Evolutionary conservation across 2,113 vertebrate species (phyloP).

Genomic region (Polyodon spathula): DNA sequence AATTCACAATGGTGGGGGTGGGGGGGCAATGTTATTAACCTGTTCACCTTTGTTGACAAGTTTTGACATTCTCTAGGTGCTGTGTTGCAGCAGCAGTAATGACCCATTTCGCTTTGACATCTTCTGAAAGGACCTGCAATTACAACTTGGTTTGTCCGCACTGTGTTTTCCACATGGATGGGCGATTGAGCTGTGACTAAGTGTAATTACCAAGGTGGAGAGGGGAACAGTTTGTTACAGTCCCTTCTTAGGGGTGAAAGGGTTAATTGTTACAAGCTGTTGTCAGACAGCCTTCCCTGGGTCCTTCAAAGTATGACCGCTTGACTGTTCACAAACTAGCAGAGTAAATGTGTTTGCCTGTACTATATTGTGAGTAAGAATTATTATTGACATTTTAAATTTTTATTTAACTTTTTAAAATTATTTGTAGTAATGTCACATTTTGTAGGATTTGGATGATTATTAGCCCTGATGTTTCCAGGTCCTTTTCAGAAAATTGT

Average conservation of each 20-base stretch:
- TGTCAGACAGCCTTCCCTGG: neutral
- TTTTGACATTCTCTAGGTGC: neutral
- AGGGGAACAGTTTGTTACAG: neutral
- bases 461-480: no score
- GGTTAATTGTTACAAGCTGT: neutral
- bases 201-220: slow-evolving; percentile 3
- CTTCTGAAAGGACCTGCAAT: neutral
- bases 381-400: no score
- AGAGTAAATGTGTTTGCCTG: neutral
- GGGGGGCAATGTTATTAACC: slow-evolving; percentile 3
- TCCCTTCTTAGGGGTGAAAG: neutral
- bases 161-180: slow-evolving; percentile 7
- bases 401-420: no score
- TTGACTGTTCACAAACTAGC: neutral
- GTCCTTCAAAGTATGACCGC: neutral
- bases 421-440: no score
- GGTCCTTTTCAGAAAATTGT: no score
- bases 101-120: neutral
- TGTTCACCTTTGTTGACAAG: slow-evolving; percentile 1
- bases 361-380: neutral
- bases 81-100: neutral
- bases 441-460: no score
- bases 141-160: slow-evolving; percentile 24
- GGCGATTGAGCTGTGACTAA: slow-evolving; percentile 17
- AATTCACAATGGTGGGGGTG: neutral